A percentile compares a stretch with the other conserved stretches of the same genome.
These are phyloP conservation scores for Eustalomyia histrio DNA, from an alignment of 2,888 invertebrate genomes.

Conservation along the genomic window DNA sequence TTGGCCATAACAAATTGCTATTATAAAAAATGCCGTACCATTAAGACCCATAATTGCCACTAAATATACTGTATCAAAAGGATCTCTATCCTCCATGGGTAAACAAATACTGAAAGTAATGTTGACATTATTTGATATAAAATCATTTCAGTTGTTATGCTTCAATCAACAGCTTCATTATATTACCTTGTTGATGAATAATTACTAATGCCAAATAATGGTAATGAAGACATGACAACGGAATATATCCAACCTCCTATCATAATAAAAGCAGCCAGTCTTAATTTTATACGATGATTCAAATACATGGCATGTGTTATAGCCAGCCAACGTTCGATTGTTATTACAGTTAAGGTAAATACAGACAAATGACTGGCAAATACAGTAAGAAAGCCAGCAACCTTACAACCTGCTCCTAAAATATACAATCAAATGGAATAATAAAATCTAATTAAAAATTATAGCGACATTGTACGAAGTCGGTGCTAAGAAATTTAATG, in stretches of 20 bases:
- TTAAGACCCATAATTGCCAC: conserved; percentile 87
- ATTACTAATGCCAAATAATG: conserved; percentile 90
- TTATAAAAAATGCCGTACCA: conserved; percentile 89
- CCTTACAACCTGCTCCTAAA: conserved; percentile 87
- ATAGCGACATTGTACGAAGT: too few relatives aligned
- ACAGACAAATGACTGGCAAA: conserved; percentile 93
- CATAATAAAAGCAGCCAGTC: conserved; percentile 88
- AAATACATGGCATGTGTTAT: conserved; percentile 91
- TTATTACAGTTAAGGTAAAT: conserved; percentile 91
- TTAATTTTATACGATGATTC: conserved; percentile 88
- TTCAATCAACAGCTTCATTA: neutral
- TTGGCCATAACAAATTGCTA: conserved; percentile 91
- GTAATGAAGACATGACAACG: conserved; percentile 87
- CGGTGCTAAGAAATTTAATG: too few relatives aligned
- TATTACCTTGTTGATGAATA: conserved; percentile 89
- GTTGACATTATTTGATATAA: neutral
- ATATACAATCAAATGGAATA: conserved; percentile 1
- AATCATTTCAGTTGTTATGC: neutral
- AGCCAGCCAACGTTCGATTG: conserved; percentile 91
- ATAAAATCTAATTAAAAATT: neutral
- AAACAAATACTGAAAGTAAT: conserved; percentile 86
- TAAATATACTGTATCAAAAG: conserved; percentile 87
- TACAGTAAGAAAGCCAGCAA: conserved; percentile 93
- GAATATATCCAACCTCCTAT: conserved; percentile 89
- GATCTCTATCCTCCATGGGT: conserved; percentile 89